Evolutionary conservation across 2,113 vertebrate species (phyloP).

Genomic region (Corythornis madagascariensis): DNA sequence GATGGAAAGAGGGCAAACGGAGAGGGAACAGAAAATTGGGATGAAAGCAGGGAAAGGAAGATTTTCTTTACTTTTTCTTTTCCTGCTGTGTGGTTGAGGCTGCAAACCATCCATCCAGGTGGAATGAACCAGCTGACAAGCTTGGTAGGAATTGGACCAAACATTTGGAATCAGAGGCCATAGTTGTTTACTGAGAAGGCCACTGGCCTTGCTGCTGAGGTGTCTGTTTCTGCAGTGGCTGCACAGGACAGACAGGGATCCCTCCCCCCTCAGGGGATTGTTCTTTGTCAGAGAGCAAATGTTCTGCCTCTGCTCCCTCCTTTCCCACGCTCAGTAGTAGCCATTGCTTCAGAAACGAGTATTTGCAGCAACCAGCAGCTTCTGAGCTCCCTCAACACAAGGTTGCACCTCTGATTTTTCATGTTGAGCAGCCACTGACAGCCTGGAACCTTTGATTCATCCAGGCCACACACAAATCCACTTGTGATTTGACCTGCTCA

Average conservation of each 20-base stretch:
- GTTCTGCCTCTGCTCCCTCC: background rate
- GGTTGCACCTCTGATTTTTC: background rate
- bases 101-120: background rate
- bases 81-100: background rate
- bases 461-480: background rate
- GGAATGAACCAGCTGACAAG: background rate
- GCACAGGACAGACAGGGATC: background rate
- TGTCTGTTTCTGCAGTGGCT: background rate
- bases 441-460: background rate
- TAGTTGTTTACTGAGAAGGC: background rate
- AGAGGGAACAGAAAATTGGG: background rate
- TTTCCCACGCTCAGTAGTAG: background rate
- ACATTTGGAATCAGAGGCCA: background rate
- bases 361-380: background rate
- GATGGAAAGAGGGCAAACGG: background rate
- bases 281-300: background rate
- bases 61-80: background rate
- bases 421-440: background rate
- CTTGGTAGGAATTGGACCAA: background rate
- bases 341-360: fast-evolving
- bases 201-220: fast-evolving
- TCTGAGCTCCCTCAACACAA: background rate
- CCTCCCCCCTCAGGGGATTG: background rate
- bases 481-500: background rate
- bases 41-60: background rate